A percentile compares a stretch with the other conserved stretches of the same genome.
Conservation (phyloP, 2,113 vertebrate species). For the Pionites leucogaster region DNA sequence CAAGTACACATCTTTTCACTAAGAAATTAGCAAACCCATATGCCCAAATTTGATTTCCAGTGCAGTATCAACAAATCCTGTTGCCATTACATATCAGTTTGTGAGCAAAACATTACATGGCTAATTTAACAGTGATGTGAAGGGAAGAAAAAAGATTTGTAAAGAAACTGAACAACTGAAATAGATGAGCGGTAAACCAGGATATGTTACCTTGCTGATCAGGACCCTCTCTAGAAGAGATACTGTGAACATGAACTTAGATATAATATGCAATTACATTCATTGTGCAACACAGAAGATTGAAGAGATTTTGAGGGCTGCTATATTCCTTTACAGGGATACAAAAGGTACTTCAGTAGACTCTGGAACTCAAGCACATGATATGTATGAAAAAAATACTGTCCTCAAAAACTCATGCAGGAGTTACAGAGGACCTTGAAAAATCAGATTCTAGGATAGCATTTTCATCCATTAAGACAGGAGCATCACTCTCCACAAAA, state of each 20-base stretch:
- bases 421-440: background rate
- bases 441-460: background rate
- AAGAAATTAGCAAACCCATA: background rate
- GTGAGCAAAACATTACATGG: background rate
- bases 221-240: background rate
- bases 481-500: background rate
- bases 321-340: background rate
- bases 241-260: background rate
- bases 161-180: background rate
- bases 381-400: background rate
- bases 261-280: background rate
- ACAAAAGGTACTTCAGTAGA: background rate
- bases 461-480: slow-evolving; percentile 13
- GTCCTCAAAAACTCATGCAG: background rate
- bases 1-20: background rate
- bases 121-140: background rate
- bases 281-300: background rate
- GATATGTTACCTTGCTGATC: background rate
- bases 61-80: background rate
- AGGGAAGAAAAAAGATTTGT: background rate
- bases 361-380: background rate
- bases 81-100: background rate
- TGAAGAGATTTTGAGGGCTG: background rate
- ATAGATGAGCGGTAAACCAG: background rate
- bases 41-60: background rate